A percentile compares a stretch with the other conserved stretches of the same genome.
phyloP scores from a whole-genome alignment of 2,113 vertebrate genomes.

The Thymallus thymallus region DNA sequence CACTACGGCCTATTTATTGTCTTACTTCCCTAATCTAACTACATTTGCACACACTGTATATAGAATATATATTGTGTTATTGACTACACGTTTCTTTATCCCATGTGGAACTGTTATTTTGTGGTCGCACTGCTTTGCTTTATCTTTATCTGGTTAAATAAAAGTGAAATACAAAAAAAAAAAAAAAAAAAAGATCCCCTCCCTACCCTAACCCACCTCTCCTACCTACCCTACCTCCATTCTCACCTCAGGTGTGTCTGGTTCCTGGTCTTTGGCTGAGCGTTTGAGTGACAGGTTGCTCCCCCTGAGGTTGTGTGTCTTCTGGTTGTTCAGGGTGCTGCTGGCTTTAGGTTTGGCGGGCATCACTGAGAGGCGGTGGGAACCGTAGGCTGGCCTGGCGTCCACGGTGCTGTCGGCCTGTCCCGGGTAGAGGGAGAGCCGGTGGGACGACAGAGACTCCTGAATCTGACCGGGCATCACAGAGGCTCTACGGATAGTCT shows the following conservation, averaged over 20 bases:
- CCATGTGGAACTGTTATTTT: too few species aligned
- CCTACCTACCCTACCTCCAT: too few species aligned
- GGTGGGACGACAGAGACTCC: conserved; percentile 55
- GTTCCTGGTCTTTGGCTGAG: conserved; percentile 19
- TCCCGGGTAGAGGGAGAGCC: conserved; percentile 74
- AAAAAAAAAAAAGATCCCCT: too few species aligned
- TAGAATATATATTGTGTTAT: too few species aligned
- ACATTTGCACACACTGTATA: too few species aligned
- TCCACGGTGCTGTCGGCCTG: conserved; percentile 36
- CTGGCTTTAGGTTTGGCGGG: conserved; percentile 61
- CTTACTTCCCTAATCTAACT: too few species aligned
- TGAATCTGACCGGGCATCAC: conserved; percentile 79
- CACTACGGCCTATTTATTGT: too few species aligned
- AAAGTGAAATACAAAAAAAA: too few species aligned
- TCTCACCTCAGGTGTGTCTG: conserved; percentile 56
- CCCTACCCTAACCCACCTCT: too few species aligned
- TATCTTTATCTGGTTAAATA: too few species aligned
- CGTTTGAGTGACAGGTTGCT: conserved; percentile 28
- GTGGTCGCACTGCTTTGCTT: too few species aligned
- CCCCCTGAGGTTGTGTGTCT: not conserved
- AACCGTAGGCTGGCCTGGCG: conserved; percentile 22
- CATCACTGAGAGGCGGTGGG: conserved; percentile 74
- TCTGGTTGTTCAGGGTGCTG: conserved; percentile 50
- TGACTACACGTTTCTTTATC: too few species aligned
- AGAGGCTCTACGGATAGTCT: conserved; percentile 86